A percentile compares a stretch with the other conserved stretches of the same genome.
phyloP scores from a whole-genome alignment of 1,140 invertebrate genomes.

The Drosophila lowei region DNA sequence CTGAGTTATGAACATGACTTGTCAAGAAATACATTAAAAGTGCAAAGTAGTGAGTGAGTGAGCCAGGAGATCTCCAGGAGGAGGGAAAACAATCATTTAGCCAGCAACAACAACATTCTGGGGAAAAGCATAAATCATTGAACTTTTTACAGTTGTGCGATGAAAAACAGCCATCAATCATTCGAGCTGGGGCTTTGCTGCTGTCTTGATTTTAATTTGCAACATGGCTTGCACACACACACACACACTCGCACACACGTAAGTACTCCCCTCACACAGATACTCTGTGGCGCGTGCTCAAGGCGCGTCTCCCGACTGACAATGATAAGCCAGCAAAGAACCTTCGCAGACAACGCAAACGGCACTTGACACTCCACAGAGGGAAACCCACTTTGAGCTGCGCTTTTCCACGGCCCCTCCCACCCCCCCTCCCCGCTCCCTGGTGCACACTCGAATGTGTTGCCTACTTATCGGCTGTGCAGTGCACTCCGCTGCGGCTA shows the following conservation, averaged over 20 bases:
- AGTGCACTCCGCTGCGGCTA: conserved; percentile 30
- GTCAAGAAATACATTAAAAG: conserved; percentile 80
- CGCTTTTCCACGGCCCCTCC: conserved; percentile 35
- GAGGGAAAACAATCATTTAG: conserved; percentile 76
- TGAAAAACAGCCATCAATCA: conserved; percentile 72
- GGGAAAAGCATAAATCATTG: conserved; percentile 79
- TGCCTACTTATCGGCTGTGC: conserved; percentile 42
- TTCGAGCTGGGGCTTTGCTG: conserved; percentile 50
- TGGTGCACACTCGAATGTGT: conserved; percentile 17
- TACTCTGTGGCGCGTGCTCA: conserved; percentile 56
- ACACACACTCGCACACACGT: not conserved
- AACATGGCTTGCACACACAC: conserved; percentile 45
- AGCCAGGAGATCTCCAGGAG: not conserved
- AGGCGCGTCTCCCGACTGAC: conserved; percentile 34
- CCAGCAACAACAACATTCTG: conserved; percentile 51
- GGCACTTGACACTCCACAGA: too few relatives aligned
- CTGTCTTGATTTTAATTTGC: conserved; percentile 80
- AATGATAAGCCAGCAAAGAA: conserved; percentile 52
- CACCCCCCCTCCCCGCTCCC: not conserved
- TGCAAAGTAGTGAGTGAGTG: conserved; percentile 63
- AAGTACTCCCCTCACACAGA: conserved; percentile 8
- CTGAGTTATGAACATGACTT: conserved; percentile 82
- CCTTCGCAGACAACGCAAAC: too few relatives aligned
- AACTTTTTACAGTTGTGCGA: conserved; percentile 51
- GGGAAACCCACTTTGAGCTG: conserved; percentile 26